These are phyloP conservation scores for Dynastes hyllus DNA, from an alignment of 2,888 invertebrate species.

Conservation along the genomic window DNA sequence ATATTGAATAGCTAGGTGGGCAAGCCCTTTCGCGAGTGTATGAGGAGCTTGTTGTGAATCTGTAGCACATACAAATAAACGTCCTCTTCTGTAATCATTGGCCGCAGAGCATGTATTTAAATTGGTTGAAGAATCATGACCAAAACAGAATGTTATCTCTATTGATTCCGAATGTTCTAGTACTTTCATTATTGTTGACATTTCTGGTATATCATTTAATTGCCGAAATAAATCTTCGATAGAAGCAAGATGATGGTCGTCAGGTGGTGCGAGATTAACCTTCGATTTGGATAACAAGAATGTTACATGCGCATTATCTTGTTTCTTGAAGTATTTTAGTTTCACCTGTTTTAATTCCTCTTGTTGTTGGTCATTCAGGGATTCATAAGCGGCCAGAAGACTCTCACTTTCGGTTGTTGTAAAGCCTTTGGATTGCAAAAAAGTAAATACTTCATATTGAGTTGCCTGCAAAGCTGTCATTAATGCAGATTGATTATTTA, in stretches of 20 bases:
- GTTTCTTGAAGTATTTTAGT: constrained; percentile 8
- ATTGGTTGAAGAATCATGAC: not conserved
- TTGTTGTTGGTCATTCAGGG: not conserved
- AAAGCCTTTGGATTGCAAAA: not conserved
- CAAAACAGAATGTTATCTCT: constrained; percentile 12
- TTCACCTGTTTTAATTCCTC: constrained; percentile 7
- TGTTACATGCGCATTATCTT: not conserved
- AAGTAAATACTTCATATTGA: not conserved
- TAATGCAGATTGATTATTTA: constrained; percentile 14
- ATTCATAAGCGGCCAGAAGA: not conserved
- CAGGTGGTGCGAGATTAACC: not conserved
- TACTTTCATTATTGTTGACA: constrained; percentile 15
- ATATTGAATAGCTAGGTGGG: not conserved
- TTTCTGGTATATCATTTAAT: not conserved
- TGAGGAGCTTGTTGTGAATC: not conserved
- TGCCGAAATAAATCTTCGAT: constrained; percentile 4
- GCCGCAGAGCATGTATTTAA: not conserved
- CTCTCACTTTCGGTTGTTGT: not conserved
- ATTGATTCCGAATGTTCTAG: constrained; percentile 2
- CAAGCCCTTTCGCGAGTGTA: not conserved
- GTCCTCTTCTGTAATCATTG: not conserved
- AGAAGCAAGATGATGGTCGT: not conserved
- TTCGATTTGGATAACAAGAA: constrained; percentile 5
- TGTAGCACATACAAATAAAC: not conserved
- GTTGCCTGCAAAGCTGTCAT: constrained; percentile 3